Conservation (phyloP, 2,113 vertebrate species). For the Podilymbus podiceps region DNA sequence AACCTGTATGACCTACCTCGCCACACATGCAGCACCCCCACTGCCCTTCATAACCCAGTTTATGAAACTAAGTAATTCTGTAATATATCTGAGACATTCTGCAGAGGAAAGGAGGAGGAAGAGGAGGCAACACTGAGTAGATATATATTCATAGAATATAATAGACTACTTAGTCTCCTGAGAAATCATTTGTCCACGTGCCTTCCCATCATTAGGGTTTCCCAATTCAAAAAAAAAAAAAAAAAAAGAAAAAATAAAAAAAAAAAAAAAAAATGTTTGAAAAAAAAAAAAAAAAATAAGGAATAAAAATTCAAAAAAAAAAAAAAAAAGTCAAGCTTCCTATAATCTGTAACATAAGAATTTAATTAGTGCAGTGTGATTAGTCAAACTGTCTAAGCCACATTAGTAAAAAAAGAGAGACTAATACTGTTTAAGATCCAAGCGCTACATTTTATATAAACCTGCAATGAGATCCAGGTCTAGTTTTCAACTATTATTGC, state of each 20-base stretch:
- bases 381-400: constrained; percentile 31
- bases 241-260: background rate
- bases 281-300: too few relatives aligned
- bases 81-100: constrained; percentile 41
- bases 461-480: background rate
- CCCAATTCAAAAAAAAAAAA: constrained; percentile 11
- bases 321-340: constrained; percentile 1
- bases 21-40: constrained; percentile 2
- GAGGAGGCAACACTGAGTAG: background rate
- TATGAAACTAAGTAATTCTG: constrained; percentile 51
- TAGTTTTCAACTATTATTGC: constrained; percentile 29
- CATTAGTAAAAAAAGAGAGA: constrained; percentile 49
- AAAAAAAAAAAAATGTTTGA: background rate
- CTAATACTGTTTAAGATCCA: background rate
- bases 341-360: constrained; percentile 64
- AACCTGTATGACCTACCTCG: constrained; percentile 19
- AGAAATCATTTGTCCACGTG: constrained; percentile 12
- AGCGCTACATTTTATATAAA: background rate
- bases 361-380: constrained; percentile 69
- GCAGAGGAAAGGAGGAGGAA: constrained; percentile 27
- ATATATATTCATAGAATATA: constrained; percentile 28
- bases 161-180: constrained; percentile 13
- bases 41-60: constrained; percentile 29
- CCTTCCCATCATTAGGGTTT: constrained; percentile 27
- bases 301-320: constrained; percentile 15